A percentile compares a stretch with the other conserved stretches of the same genome.
phyloP scores from a whole-genome alignment of 2,113 vertebrate genomes.

The Chitala chitala region DNA sequence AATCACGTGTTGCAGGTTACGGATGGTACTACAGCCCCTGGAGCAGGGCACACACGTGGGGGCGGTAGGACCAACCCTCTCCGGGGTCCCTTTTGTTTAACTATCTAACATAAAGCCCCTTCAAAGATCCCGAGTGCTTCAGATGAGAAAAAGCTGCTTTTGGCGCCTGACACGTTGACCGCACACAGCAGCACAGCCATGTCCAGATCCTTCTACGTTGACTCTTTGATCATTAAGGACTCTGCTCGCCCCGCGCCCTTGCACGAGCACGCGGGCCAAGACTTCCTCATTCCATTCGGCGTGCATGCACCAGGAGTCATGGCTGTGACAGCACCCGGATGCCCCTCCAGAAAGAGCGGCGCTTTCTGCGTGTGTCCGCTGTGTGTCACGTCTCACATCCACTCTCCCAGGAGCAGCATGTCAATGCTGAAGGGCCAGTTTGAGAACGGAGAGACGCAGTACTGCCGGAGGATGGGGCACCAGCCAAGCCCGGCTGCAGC shows the following conservation, averaged over 20 bases:
- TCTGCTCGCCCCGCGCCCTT: conserved; percentile 70
- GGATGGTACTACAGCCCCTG: conserved; percentile 68
- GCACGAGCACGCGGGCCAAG: conserved; percentile 72
- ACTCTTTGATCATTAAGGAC: conserved; percentile 97
- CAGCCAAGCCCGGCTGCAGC: conserved; percentile 64
- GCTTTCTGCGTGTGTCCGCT: conserved; percentile 92
- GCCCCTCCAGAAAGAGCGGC: conserved; percentile 85
- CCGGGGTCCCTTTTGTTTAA: conserved; percentile 93
- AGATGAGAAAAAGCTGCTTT: conserved; percentile 59
- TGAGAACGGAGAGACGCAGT: conserved; percentile 69
- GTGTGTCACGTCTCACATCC: conserved; percentile 93
- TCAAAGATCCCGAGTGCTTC: conserved; percentile 72
- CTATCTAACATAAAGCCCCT: conserved; percentile 90
- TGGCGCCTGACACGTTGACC: conserved; percentile 31
- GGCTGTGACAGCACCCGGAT: conserved; percentile 77
- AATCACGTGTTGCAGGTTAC: conserved; percentile 84
- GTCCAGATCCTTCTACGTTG: conserved; percentile 98
- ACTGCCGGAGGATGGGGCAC: conserved; percentile 76
- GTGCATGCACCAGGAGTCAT: conserved; percentile 85
- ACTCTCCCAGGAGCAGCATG: conserved; percentile 71
- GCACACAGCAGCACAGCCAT: conserved; percentile 58
- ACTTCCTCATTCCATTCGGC: conserved; percentile 89
- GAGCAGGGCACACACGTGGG: conserved; percentile 81
- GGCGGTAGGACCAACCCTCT: conserved; percentile 92
- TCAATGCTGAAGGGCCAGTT: conserved; percentile 85